phyloP scores from a whole-genome alignment of 2,888 invertebrate genomes.

The Cephus pygmeus region DNA sequence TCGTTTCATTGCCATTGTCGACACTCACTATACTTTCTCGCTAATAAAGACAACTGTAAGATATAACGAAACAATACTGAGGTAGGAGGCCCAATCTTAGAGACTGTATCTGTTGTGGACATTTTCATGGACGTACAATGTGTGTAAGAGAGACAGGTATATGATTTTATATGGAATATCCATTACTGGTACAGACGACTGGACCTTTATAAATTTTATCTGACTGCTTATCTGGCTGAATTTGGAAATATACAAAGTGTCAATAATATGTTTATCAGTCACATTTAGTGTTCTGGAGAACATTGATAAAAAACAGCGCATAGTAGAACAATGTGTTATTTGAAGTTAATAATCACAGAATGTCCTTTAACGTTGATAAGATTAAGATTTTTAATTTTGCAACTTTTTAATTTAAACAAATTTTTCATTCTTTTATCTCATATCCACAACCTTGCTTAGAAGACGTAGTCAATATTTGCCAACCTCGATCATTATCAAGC shows the following conservation, averaged over 20 bases:
- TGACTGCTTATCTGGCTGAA: not conserved
- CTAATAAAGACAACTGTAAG: not conserved
- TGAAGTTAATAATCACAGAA: not conserved
- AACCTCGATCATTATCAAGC: not conserved
- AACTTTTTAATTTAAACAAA: not conserved
- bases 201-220: not conserved
- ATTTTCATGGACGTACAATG: not conserved
- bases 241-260: not conserved
- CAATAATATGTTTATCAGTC: not conserved
- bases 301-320: not conserved
- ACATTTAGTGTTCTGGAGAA: not conserved
- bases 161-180: not conserved
- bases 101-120: not conserved
- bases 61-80: not conserved
- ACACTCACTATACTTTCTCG: not conserved
- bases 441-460: not conserved
- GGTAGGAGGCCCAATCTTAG: not conserved
- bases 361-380: not conserved
- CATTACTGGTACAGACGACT: not conserved
- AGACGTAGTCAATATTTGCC: not conserved
- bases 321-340: not conserved
- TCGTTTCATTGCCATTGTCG: not conserved
- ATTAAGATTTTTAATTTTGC: not conserved
- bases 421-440: not conserved
- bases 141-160: not conserved